Base-by-base conservation (phyloP, 2,888 invertebrate species). In the Latheticus oryzae region DNA sequence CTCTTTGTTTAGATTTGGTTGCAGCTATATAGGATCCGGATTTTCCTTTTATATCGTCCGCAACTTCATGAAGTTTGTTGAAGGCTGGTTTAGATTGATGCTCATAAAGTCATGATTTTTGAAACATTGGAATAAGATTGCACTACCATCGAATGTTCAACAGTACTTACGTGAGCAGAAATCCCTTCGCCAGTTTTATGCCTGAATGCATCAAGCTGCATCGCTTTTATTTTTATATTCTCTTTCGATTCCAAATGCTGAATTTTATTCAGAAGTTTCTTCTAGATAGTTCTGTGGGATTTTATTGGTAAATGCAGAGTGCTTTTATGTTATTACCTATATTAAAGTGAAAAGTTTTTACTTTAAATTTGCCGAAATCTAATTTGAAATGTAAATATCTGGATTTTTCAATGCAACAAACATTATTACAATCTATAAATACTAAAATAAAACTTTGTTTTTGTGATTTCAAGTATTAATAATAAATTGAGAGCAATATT, bases 101-200 rank as follows among this genome's bases (percentile, higher is more conserved):
- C 35, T 21, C 33, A 47, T 47, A 47, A 47, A 47, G 33, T 47
- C 47, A 47, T 47, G 12, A 30, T 43, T 43, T 30, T 30, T 19
- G 12, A 45, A 45, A 45, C 17, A 45, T 17, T 3, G 11, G 35
- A 19, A 13, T 9, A 28, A 19, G 16, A 19, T 45, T 17, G 11
- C 9, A 17, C n/a, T 19, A 19, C 45, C 17, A 45, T 28, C 30
- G 38, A 45, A 28, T 35, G 19, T 23, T 7, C 17, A 30, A 23
- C 24, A 47, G 21, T 47, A 23, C 47, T 33, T 33, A 47, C 35
- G 47, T 47, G 47, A 47, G 47, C 5, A 5, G 47, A 47, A 47
- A 47, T 47, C 23, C 35, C 33, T 47, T 23, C 35, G 2, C 15
- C 3, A 23, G 9, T 47, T 47, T 47, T 47, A 47, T 35, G 24